These are phyloP conservation scores for Papilio glaucus DNA, from an alignment of 1,140 invertebrate genomes.

Conservation along the genomic window DNA sequence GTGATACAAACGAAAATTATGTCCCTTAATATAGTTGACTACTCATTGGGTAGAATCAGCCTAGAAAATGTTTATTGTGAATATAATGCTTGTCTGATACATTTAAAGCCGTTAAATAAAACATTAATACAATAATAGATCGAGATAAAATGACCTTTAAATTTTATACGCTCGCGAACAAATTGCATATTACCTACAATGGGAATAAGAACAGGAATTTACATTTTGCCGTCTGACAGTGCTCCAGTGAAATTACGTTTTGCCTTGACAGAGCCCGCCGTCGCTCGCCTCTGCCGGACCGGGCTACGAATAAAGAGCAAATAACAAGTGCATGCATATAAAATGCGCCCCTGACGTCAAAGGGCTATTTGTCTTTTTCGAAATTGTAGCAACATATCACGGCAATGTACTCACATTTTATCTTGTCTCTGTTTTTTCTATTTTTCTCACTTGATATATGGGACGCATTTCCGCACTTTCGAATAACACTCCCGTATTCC, in stretches of 20 bases:
- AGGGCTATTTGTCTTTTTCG: constrained; percentile 61
- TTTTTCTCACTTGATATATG: constrained; percentile 75
- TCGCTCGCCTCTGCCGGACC: constrained; percentile 17
- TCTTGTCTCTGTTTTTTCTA: constrained; percentile 68
- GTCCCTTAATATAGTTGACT: neutral
- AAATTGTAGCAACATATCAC: constrained; percentile 69
- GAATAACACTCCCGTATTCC: constrained; percentile 69
- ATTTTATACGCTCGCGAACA: constrained; percentile 27
- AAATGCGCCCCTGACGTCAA: constrained; percentile 52
- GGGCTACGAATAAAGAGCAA: constrained; percentile 37
- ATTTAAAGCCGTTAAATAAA: neutral
- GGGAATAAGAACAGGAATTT: constrained; percentile 37
- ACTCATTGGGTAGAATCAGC: neutral
- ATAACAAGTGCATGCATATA: constrained; percentile 49
- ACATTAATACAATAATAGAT: neutral
- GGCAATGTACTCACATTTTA: constrained; percentile 67
- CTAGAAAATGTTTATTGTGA: no score
- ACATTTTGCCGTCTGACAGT: constrained; percentile 38
- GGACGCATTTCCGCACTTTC: constrained; percentile 77
- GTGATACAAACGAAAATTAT: neutral
- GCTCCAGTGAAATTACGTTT: constrained; percentile 35
- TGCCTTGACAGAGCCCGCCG: constrained; percentile 30
- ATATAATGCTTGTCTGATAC: neutral
- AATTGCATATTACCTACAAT: constrained; percentile 39
- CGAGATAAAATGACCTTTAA: constrained; percentile 28